Evolutionary conservation across 1,140 invertebrate genomes (phyloP).

Genomic region (Bilobella aurantiaca): DNA sequence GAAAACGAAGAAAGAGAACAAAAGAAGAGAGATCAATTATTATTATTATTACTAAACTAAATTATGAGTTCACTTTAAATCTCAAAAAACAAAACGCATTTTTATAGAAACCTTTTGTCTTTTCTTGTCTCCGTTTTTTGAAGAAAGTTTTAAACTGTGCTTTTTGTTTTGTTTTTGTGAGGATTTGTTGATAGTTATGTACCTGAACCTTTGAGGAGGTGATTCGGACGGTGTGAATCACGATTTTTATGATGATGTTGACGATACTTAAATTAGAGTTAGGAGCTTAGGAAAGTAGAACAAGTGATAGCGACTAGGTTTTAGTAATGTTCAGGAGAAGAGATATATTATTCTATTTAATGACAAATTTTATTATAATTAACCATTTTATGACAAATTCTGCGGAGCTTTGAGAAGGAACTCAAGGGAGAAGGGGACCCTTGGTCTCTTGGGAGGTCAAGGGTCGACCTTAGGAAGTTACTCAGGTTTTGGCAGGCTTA

Average conservation of each 20-base stretch:
- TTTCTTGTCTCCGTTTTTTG: not conserved
- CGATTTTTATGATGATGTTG: not conserved
- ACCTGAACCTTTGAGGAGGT: not conserved
- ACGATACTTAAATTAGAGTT: not conserved
- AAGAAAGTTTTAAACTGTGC: not conserved
- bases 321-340: too few relatives aligned
- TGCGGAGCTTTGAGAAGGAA: too few relatives aligned
- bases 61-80: not conserved
- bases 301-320: too few relatives aligned
- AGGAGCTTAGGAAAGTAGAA: not conserved
- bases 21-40: not conserved
- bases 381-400: too few relatives aligned
- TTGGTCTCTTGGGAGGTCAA: too few relatives aligned
- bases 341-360: too few relatives aligned
- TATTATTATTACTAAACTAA: too few relatives aligned
- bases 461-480: too few relatives aligned
- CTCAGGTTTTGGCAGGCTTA: too few relatives aligned
- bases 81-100: not conserved
- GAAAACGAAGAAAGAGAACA: not conserved
- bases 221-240: not conserved
- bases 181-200: slow-evolving; percentile 2
- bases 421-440: too few relatives aligned
- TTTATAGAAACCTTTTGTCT: not conserved
- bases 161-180: not conserved
- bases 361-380: too few relatives aligned